Percentiles rank a stretch among this genome's conserved stretches.
Conservation (phyloP, 2,113 vertebrate genomes). For the Entelurus aequoreus region DNA sequence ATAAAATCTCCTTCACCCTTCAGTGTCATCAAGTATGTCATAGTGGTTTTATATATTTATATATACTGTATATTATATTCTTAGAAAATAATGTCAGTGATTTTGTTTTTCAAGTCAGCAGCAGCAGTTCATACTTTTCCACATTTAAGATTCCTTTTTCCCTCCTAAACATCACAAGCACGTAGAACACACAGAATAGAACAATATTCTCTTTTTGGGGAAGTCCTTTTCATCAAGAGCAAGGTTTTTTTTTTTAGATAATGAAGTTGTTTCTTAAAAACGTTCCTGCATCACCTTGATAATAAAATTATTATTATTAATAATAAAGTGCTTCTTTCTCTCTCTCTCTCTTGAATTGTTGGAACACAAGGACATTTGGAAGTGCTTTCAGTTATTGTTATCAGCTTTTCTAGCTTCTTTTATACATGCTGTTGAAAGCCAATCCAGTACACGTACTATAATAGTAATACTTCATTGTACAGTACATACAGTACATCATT, state of each 20-base stretch:
- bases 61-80: constrained; percentile 6
- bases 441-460: constrained; percentile 25
- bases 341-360: constrained; percentile 3
- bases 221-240: background rate
- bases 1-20: constrained; percentile 27
- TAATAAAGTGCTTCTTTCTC: constrained; percentile 63
- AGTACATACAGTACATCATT: constrained; percentile 16
- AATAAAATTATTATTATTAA: too few species aligned
- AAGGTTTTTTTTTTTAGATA: constrained; percentile 2
- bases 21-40: constrained; percentile 36
- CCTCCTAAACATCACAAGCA: constrained; percentile 18
- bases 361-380: constrained; percentile 35
- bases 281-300: constrained; percentile 1
- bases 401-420: constrained; percentile 26
- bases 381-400: constrained; percentile 27
- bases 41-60: constrained; percentile 39
- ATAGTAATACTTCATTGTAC: constrained; percentile 45
- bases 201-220: constrained; percentile 11
- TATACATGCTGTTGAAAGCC: constrained; percentile 6
- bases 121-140: constrained; percentile 31
- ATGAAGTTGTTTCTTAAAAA: background rate
- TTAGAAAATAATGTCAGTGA: background rate
- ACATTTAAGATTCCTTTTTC: constrained; percentile 20
- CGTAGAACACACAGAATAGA: background rate
- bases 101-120: constrained; percentile 1